Base-by-base conservation (phyloP, 2,113 vertebrate genomes). In the Calcarius ornatus region DNA sequence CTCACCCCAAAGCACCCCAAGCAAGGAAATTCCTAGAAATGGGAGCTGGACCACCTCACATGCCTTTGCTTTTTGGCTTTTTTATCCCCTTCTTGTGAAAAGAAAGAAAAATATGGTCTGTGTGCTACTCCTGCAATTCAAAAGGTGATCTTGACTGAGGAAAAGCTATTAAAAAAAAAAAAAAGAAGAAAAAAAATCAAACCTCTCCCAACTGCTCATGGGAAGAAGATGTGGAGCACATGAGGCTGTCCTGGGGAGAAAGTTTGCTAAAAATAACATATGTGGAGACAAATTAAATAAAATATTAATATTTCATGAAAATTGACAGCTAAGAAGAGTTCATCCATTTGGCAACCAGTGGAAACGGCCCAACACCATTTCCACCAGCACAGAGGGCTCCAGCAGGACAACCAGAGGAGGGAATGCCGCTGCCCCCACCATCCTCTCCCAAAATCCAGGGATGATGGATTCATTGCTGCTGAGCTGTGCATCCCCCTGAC, bases 241-340 rank as follows among this genome's bases (percentile, higher is more conserved):
- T 73, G 96, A 92, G 83, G 92, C 95, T 92, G 94, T 96, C 96
- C 96, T 25, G 45, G 86, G 65, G 94, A 97, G 88, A 94, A 95
- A 97, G 92, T 95, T 86, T 91, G 84, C 95, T 96, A 94, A 97
- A 96, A 97, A 95, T 95, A 95, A 94, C 77, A 60, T n/a, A n/a
- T n/a, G n/a, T n/a, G 15, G 31, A 40, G 25, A 18, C 0, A 27
- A 92, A 38, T 68, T 5, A 69, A 83, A 72, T 27, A 47, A 51
- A 73, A 86, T 2, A 21, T 11, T 0, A 33, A 10, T 28, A 69
- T 73, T 81, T 72, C 40, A 31, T 65, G 45, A 48, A 70, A 88
- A 92, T 15, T 6, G 48, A n/a, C 27, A 33, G 48, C 38, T 43
- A 31, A 64, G 23, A 78, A 59, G 53, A n/a, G 48, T 22, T 57